Percentiles rank a stretch among this genome's conserved stretches.
phyloP scores from a whole-genome alignment of 2,113 vertebrate species.

The Cyprinodon tularosa region DNA sequence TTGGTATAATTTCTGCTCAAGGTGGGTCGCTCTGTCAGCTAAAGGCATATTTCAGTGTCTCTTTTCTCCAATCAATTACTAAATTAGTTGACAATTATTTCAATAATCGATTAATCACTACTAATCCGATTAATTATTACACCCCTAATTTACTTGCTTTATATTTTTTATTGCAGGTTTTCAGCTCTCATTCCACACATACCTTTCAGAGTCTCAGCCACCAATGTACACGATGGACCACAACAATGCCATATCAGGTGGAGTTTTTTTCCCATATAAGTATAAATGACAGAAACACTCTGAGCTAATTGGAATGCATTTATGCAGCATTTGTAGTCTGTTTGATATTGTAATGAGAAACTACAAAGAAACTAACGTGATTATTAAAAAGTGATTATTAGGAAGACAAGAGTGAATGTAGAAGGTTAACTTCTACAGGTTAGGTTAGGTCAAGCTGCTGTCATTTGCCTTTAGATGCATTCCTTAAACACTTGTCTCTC shows the following conservation, averaged over 20 bases:
- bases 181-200: slow-evolving; percentile 97
- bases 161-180: slow-evolving; percentile 81
- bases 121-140: no score
- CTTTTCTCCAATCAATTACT: no score
- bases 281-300: not conserved
- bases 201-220: slow-evolving; percentile 90
- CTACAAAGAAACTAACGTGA: not conserved
- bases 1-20: no score
- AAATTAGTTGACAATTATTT: no score
- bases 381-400: not conserved
- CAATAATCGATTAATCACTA: no score
- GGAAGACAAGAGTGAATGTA: not conserved
- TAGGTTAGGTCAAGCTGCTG: not conserved
- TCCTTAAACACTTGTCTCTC: slow-evolving; percentile 1
- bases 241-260: slow-evolving; percentile 89
- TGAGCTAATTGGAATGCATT: not conserved
- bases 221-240: slow-evolving; percentile 87
- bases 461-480: not conserved
- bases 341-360: slow-evolving; percentile 35
- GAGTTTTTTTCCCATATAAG: slow-evolving; percentile 21
- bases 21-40: no score
- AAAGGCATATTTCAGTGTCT: no score
- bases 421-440: not conserved
- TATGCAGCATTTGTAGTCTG: not conserved
- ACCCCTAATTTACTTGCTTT: not conserved